Conservation (phyloP, 2,888 invertebrate species). For the Laothoe populi region DNA sequence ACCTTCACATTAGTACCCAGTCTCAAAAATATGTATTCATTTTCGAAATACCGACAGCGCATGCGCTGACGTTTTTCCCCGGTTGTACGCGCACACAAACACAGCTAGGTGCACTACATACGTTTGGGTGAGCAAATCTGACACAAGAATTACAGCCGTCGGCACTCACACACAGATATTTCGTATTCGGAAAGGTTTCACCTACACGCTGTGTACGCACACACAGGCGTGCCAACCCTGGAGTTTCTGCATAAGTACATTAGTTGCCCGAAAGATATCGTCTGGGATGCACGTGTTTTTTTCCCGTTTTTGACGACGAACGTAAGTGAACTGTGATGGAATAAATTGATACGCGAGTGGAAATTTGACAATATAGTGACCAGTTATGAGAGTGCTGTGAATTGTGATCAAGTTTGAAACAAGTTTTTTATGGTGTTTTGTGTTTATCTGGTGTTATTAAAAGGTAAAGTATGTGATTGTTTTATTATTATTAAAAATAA, state of each 20-base stretch:
- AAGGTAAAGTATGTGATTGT: slow-evolving; percentile 16
- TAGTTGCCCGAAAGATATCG: slow-evolving; percentile 49
- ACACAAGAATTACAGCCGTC: slow-evolving; percentile 30
- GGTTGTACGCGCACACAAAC: slow-evolving; percentile 57
- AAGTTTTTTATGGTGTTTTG: not conserved
- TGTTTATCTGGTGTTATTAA: not conserved
- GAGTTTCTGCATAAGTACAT: slow-evolving; percentile 50
- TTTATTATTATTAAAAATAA: not conserved
- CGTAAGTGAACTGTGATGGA: slow-evolving; percentile 20
- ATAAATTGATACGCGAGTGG: slow-evolving; percentile 26
- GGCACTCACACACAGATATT: slow-evolving; percentile 58
- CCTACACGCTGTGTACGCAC: slow-evolving; percentile 54
- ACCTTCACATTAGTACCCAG: slow-evolving; percentile 30
- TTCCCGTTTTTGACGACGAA: slow-evolving; percentile 1
- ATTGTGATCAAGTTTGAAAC: not conserved
- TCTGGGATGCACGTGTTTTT: slow-evolving; percentile 36
- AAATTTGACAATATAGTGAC: not conserved
- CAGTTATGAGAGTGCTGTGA: slow-evolving; percentile 1
- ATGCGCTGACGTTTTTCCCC: slow-evolving; percentile 52
- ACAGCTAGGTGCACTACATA: slow-evolving; percentile 64
- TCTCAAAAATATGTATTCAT: slow-evolving; percentile 60
- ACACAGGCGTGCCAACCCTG: slow-evolving; percentile 61
- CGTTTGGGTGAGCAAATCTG: slow-evolving; percentile 32
- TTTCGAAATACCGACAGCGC: slow-evolving; percentile 53
- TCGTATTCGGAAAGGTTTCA: slow-evolving; percentile 42